Conservation (phyloP, 1,140 invertebrate species). For the Drosophila ananassae region DNA sequence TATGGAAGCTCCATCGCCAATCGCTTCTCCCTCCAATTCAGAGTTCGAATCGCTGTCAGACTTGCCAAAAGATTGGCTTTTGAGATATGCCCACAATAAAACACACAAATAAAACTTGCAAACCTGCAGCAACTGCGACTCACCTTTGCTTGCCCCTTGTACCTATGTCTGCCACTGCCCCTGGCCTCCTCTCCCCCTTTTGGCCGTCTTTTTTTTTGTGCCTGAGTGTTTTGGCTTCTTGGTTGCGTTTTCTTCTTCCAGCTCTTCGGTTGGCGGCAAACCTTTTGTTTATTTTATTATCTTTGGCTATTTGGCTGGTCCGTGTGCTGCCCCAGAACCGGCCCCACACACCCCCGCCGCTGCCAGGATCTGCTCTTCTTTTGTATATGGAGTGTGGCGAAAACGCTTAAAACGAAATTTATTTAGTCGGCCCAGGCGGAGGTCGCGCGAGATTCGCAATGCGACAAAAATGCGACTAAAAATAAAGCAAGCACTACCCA, state of each 20-base stretch:
- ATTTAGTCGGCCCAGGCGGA: slow-evolving; percentile 73
- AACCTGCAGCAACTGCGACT: slow-evolving; percentile 74
- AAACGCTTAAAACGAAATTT: slow-evolving; percentile 81
- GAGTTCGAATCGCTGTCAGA: slow-evolving; percentile 63
- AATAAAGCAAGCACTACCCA: slow-evolving; percentile 61
- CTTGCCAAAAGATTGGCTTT: slow-evolving; percentile 75
- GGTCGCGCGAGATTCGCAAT: slow-evolving; percentile 69
- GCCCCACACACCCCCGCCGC: slow-evolving; percentile 5
- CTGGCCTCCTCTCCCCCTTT: not conserved
- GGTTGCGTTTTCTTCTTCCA: slow-evolving; percentile 57
- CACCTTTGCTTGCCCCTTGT: slow-evolving; percentile 51
- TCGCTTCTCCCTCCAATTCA: slow-evolving; percentile 39
- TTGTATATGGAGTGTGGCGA: slow-evolving; percentile 82
- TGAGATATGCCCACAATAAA: slow-evolving; percentile 82
- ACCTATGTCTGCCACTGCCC: slow-evolving; percentile 14
- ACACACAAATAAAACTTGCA: slow-evolving; percentile 80
- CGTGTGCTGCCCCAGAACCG: slow-evolving; percentile 31
- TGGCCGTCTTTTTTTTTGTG: not conserved
- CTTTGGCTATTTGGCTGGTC: slow-evolving; percentile 75
- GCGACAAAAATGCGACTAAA: slow-evolving; percentile 80
- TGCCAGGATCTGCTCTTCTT: slow-evolving; percentile 20
- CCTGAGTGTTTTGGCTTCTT: slow-evolving; percentile 53
- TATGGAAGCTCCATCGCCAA: slow-evolving; percentile 42
- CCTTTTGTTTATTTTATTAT: slow-evolving; percentile 83
- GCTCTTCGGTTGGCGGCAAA: slow-evolving; percentile 58